phyloP scores from a whole-genome alignment of 1,140 invertebrate species.

The Zaprionus vittiger region DNA sequence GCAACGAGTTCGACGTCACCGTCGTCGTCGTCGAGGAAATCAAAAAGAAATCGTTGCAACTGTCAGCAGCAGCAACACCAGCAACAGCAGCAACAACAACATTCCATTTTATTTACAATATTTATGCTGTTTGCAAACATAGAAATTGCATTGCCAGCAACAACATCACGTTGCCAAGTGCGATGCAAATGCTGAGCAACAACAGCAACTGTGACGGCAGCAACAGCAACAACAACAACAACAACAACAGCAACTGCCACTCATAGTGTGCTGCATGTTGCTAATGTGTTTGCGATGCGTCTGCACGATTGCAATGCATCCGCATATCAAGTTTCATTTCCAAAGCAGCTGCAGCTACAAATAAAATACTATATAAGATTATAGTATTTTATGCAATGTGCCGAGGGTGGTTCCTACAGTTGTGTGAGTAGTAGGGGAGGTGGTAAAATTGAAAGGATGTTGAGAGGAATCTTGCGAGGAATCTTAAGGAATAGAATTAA shows the following conservation, averaged over 20 bases:
- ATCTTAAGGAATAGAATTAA: background rate
- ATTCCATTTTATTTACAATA: constrained; percentile 30
- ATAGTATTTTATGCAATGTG: background rate
- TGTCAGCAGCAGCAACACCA: constrained; percentile 44
- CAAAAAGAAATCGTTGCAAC: constrained; percentile 63
- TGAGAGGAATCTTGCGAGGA: background rate
- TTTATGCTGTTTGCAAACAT: constrained; percentile 57
- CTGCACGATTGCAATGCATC: constrained; percentile 31
- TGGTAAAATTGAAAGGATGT: background rate
- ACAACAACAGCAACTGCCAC: constrained; percentile 8
- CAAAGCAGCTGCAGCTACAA: background rate
- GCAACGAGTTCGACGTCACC: constrained; percentile 5
- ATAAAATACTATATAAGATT: background rate
- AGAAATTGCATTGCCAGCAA: constrained; percentile 63
- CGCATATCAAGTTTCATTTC: constrained; percentile 19
- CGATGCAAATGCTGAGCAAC: constrained; percentile 39
- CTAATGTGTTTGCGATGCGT: constrained; percentile 46
- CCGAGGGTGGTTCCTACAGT: background rate
- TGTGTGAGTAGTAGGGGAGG: background rate
- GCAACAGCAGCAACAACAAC: constrained; percentile 13
- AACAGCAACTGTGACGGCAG: constrained; percentile 17
- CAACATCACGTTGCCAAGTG: constrained; percentile 13
- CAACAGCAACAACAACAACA: background rate
- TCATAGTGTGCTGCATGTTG: constrained; percentile 30
- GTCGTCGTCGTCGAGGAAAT: constrained; percentile 49